Base-by-base conservation (phyloP, 64 coral and sea anemone species). In the Stichodactyla helianthus region DNA sequence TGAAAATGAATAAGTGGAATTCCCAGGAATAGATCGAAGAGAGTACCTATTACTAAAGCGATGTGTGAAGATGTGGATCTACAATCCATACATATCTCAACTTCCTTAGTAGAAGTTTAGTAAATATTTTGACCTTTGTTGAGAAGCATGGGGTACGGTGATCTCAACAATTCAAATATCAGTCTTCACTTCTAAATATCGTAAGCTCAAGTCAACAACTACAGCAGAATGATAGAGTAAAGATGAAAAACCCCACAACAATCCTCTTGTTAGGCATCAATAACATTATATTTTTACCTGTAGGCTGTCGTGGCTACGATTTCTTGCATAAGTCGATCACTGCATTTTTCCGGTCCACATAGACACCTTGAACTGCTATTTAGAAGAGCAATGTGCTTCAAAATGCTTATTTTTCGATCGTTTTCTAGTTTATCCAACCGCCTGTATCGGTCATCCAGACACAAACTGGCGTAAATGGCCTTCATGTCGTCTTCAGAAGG, bases 321-420 rank as follows among this genome's bases (percentile, higher is more conserved):
- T 85, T 95, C 97, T 67, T 99, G 97, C 93, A 99, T 99, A 11
- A 99, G 77, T 0, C 85, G 87, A 91, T 99, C 97, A 59, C 93
- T 91, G 54, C 97, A 99, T 86, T 92, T 95, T 68, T 94, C 97
- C 17, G 93, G 89, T 59, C 97, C 97, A 86, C 93, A 89, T 9
- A 99, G 68, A 83, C 97, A 99, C 91, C 97, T 84, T 58, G 97
- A 92, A 44, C 90, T 85, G 50, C 97, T 99, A 86, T 99, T 88
- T 74, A 99, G 70, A 57, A 99, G 85, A 50, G 97, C 97, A 51
- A 99, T 95, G 82, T 99, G 97, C 83, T 99, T 99, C 26, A 92
- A 87, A 71, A 99, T 87, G 59, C 93, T 77, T 61, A 91, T 99
- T 83, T 99, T 89, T 4, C 97, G 59, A 79, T 84, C 91, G 77